Conservation (phyloP, 1,140 invertebrate genomes). For the Hylyphantes graminicola region DNA sequence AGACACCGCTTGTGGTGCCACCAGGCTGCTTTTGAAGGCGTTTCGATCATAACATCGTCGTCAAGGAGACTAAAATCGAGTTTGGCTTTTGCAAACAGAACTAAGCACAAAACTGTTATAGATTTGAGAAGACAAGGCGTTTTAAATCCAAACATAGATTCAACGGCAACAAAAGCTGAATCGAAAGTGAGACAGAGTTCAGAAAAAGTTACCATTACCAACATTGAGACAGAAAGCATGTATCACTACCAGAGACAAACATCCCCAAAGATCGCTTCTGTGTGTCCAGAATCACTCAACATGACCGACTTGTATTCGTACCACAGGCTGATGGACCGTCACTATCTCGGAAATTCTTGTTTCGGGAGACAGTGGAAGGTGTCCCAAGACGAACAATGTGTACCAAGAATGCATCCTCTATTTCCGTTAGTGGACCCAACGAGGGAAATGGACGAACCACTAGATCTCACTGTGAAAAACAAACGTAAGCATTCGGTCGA, state of each 20-base stretch:
- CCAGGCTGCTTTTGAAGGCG: not conserved
- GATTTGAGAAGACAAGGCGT: not conserved
- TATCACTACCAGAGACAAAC: constrained; percentile 54
- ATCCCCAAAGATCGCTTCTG: constrained; percentile 56
- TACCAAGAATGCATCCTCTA: constrained; percentile 8
- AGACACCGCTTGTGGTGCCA: not conserved
- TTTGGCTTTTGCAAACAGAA: too few species aligned
- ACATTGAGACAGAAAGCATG: constrained; percentile 26
- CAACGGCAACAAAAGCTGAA: not conserved
- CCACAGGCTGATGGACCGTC: constrained; percentile 26
- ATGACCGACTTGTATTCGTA: constrained; percentile 42
- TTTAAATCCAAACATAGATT: too few species aligned
- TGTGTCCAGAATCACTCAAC: constrained; percentile 70
- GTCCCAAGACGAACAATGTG: constrained; percentile 5
- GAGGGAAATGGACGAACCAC: constrained; percentile 75
- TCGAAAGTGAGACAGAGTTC: not conserved
- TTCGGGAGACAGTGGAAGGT: constrained; percentile 32
- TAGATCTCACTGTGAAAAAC: constrained; percentile 84
- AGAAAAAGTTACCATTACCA: not conserved
- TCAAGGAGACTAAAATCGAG: not conserved
- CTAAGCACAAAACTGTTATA: not conserved
- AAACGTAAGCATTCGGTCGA: constrained; percentile 72
- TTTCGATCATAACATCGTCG: not conserved
- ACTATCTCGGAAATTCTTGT: not conserved
- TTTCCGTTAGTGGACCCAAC: not conserved